Evolutionary conservation across 1,140 invertebrate species (phyloP).

Genomic region (Steinernema feltiae): DNA sequence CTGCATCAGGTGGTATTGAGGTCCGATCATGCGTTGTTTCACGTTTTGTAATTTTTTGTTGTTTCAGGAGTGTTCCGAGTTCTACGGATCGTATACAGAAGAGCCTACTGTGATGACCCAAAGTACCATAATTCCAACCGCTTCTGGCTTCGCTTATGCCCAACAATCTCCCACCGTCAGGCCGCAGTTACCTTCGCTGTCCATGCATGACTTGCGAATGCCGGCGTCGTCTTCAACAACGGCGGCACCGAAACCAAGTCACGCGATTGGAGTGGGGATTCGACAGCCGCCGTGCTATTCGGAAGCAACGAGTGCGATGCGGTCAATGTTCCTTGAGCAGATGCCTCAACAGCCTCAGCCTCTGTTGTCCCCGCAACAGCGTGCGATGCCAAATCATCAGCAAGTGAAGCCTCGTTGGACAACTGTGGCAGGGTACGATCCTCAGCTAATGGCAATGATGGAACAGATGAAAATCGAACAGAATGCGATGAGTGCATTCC

Average conservation of each 20-base stretch:
- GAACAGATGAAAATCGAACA: not conserved
- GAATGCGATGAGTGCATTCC: not conserved
- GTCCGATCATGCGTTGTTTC: not conserved
- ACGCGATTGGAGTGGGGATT: no score
- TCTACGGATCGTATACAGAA: not conserved
- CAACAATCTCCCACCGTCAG: not conserved
- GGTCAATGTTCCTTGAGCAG: not conserved
- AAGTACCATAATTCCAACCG: not conserved
- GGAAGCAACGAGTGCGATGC: slow-evolving; percentile 8
- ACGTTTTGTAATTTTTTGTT: no score
- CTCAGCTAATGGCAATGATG: not conserved
- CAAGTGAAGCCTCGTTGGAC: slow-evolving; percentile 22
- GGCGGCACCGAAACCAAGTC: no score
- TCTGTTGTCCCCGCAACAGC: not conserved
- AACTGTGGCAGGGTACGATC: slow-evolving; percentile 15
- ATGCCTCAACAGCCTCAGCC: not conserved
- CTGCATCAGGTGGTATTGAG: not conserved
- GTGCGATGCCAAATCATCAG: not conserved
- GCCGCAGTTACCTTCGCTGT: not conserved
- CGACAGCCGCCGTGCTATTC: slow-evolving; percentile 18
- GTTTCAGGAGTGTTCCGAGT: no score
- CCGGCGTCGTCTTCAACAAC: not conserved
- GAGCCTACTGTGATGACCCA: not conserved
- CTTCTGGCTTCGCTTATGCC: not conserved
- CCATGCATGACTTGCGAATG: not conserved